Base-by-base conservation (phyloP, 1,140 invertebrate species). In the Euschistus heros region DNA sequence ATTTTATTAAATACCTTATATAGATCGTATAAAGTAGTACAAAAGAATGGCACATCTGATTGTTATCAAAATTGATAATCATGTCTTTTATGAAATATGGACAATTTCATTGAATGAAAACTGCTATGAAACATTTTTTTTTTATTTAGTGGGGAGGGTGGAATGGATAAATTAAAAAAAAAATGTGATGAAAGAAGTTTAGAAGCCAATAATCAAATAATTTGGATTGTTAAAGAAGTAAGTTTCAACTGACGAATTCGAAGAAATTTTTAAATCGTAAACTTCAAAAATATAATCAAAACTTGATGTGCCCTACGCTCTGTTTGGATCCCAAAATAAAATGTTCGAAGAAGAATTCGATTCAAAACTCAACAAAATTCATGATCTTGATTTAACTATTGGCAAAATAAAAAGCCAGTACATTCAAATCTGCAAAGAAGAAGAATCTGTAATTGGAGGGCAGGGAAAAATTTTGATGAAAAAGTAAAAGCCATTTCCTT, bases 301-400 rank as follows among this genome's bases (percentile, higher is more conserved):
- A 18, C 2, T 57, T 24, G 24, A 24, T 7, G 54, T 8, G 1
- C 18, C 26, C 2, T 8, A 22, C 8, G 24, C 14, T 26, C 18
- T 26, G 15, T 27, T 57, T 4, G 15, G 15, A 26, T 26, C 24
- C 2, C 10, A 22, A 24, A 22, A 57, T 14, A 22, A 57, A 57
- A 57, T 14, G 14, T 15, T 17, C n/a, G 18, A 57, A 24, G 54
- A 57, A 27, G 54, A 57, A 26, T 26, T 26, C 1, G 24, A 57
- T 10, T 17, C 24, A 17, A 20, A 57, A 20, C 18, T 57, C 26
- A 3, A 57, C 26, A 57, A 57, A 26, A 57, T 57, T 57, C 18
- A 22, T 27, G 54, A 57, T 26, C 24, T 57, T 24, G 54, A 57
- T 57, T 57, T 24, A 4, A 57, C 54, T 57, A 57, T 57, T 18